Base-by-base conservation (phyloP, 1,140 invertebrate species). In the Paraescarpia echinospica region DNA sequence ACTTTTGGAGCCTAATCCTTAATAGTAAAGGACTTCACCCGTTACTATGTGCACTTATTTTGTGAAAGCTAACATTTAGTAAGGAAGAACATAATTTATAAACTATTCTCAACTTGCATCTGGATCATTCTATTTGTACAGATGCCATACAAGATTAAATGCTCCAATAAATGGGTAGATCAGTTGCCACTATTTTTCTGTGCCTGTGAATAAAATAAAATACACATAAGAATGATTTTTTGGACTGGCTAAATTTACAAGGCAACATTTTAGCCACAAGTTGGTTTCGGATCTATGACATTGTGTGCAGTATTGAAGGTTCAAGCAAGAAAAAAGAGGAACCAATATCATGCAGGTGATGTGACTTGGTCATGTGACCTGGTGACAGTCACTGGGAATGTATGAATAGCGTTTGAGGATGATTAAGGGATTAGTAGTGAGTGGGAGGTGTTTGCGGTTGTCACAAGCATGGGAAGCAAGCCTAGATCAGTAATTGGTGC, bases 401-500 rank as follows among this genome's bases (percentile, higher is more conserved):
- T 34, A 22, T 48, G 34, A 48, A 34, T 31, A 33, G n/a, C 8
- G n/a, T 2, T 41, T 27, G 41, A 48, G 48, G 14, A 0, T 12
- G 33, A 91, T 35, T 33, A 33, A 91, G 0, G 41, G 33, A 48
- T 41, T 48, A 41, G 91, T 91, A 59, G 31, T 14, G 35, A 48
- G 22, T 22, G 34, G 33, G n/a, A 22, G 33, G 35, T 34, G 41
- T 48, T 12, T 33, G 48, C n/a, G 34, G 91, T 18, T 8, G 5
- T 91, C 48, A 48, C 91, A 41, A 91, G 34, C 59, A 27, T 77
- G 59, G 59, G 59, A 77, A 77, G 59, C 59, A 77, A 77, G 59
- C 59, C 22, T 12, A 77, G 59, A 77, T 6, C 27, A 8, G 91
- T 35, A 35, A 91, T 5, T 31, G 34, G 27, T 14, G 5, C 91